A percentile compares a stretch with the other conserved stretches of the same genome.
phyloP scores from a whole-genome alignment of 2,113 vertebrate genomes.

The Chaenogobius annularis region DNA sequence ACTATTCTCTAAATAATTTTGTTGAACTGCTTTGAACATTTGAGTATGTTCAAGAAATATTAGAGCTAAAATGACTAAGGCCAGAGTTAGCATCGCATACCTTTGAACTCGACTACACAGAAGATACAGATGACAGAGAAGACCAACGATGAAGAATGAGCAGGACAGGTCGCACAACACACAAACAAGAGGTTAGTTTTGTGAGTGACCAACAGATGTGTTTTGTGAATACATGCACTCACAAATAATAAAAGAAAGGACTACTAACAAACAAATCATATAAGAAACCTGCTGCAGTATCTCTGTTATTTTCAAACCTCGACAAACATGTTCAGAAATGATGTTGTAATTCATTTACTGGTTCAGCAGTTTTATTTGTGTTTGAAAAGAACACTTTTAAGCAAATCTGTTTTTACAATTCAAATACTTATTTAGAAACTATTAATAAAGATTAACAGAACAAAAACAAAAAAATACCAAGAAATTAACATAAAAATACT shows the following conservation, averaged over 20 bases:
- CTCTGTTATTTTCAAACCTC: too few species aligned
- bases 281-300: too few species aligned
- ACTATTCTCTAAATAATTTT: not conserved
- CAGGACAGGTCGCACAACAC: conserved; percentile 38
- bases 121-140: conserved; percentile 34
- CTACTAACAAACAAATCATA: not conserved
- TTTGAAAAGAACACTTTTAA: too few species aligned
- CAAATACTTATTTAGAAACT: too few species aligned
- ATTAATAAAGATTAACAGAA: too few species aligned
- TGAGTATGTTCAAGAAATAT: conserved; percentile 9
- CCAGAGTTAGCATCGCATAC: conserved; percentile 59
- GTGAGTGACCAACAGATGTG: not conserved
- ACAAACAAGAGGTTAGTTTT: conserved; percentile 23
- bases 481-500: too few species aligned
- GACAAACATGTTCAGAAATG: too few species aligned
- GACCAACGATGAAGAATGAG: conserved; percentile 45
- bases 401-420: too few species aligned
- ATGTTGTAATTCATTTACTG: too few species aligned
- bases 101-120: conserved; percentile 69
- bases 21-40: not conserved
- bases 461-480: too few species aligned
- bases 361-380: too few species aligned
- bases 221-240: not conserved
- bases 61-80: not conserved
- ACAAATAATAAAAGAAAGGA: not conserved